phyloP scores from a whole-genome alignment of 2,797 vertebrate genomes.

The Fistularia tabacaria region DNA sequence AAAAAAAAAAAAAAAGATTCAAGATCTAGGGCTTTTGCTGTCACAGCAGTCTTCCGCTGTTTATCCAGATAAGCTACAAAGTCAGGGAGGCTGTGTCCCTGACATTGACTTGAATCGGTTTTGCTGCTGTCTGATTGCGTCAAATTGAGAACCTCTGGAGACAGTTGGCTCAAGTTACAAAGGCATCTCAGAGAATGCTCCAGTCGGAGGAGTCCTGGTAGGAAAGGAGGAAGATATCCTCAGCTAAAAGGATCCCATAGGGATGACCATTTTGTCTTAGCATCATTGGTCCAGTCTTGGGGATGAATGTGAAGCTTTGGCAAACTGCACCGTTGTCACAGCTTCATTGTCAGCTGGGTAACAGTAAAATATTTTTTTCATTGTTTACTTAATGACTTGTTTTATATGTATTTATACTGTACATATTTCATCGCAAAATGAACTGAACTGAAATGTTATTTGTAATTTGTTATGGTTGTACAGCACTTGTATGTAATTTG shows the following conservation, averaged over 20 bases:
- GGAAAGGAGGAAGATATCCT: conserved; percentile 8
- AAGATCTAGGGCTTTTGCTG: no score
- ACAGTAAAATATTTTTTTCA: conserved; percentile 3
- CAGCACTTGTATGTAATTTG: not conserved
- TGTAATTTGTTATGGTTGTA: conserved; percentile 9
- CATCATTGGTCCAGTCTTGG: not conserved
- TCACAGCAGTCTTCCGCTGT: conserved; percentile 8
- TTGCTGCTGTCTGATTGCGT: conserved; percentile 32
- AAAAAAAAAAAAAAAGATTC: conserved; percentile 2
- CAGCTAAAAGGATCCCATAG: conserved; percentile 2
- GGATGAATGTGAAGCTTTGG: not conserved
- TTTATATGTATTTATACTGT: conserved; percentile 48
- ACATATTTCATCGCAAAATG: conserved; percentile 23
- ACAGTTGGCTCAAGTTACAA: conserved; percentile 28
- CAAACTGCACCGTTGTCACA: conserved; percentile 4
- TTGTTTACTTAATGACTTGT: conserved; percentile 15
- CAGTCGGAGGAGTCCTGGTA: conserved; percentile 6
- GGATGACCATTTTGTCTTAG: not conserved
- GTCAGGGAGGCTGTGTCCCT: conserved; percentile 34
- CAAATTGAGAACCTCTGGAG: conserved; percentile 35
- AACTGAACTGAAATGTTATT: conserved; percentile 12
- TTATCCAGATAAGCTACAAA: conserved; percentile 35
- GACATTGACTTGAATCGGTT: conserved; percentile 40
- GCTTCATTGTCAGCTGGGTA: conserved; percentile 13
- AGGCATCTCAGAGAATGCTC: conserved; percentile 16